Evolutionary conservation across 2,113 vertebrate genomes (phyloP).

Genomic region (Notarius lentiginosus): DNA sequence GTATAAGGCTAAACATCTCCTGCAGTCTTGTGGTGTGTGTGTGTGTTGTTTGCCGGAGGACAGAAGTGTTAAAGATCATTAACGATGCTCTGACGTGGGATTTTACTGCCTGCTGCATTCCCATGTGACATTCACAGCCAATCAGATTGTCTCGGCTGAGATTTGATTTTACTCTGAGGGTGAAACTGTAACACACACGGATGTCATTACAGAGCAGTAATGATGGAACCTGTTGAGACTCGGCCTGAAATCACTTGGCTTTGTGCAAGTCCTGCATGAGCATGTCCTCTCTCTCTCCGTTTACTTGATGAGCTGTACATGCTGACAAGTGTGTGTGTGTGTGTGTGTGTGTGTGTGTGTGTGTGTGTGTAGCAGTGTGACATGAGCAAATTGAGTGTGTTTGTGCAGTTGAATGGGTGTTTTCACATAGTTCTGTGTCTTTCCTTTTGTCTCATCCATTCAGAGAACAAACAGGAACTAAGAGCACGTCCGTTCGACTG

Average conservation of each 20-base stretch:
- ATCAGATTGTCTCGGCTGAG: not conserved
- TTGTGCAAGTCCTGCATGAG: not conserved
- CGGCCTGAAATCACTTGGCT: not conserved
- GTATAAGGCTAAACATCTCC: not conserved
- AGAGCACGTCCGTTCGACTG: constrained; percentile 36
- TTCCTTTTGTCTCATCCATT: constrained; percentile 28
- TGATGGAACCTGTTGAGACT: constrained; percentile 26
- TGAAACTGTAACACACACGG: constrained; percentile 12
- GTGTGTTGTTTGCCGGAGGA: not conserved
- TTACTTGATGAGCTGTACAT: constrained; percentile 24
- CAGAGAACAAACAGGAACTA: constrained; percentile 37
- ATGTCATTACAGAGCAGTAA: constrained; percentile 12
- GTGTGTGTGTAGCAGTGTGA: constrained; percentile 28
- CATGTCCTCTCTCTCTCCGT: constrained; percentile 14
- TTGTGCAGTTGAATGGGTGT: constrained; percentile 37
- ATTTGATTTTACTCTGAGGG: constrained; percentile 1
- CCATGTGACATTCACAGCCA: constrained; percentile 8
- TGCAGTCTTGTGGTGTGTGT: not conserved
- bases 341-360: constrained; percentile 12
- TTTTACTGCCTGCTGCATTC: constrained; percentile 10
- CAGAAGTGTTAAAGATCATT: constrained; percentile 7
- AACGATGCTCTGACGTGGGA: not conserved
- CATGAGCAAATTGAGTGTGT: constrained; percentile 36
- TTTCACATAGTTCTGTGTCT: constrained; percentile 37
- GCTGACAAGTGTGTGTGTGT: constrained; percentile 30